Evolutionary conservation across 2,113 vertebrate species (phyloP).

Genomic region (Platycercus adscitus): DNA sequence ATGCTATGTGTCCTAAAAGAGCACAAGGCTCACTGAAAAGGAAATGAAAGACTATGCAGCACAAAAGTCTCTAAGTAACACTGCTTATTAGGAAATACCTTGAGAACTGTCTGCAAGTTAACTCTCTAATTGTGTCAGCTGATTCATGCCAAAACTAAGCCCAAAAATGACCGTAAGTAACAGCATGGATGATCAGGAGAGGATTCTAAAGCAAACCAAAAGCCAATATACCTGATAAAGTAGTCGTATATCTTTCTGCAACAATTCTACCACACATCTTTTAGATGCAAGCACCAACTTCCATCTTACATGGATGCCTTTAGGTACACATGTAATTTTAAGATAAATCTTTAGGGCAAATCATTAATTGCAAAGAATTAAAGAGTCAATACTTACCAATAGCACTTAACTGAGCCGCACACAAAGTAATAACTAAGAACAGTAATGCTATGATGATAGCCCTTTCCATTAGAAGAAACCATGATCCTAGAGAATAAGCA

Average conservation of each 20-base stretch:
- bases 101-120: not conserved
- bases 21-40: not conserved
- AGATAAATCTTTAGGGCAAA: not conserved
- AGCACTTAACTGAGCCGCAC: slow-evolving; percentile 63
- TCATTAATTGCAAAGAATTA: not conserved
- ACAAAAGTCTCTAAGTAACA: not conserved
- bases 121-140: accelerated
- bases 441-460: slow-evolving; percentile 61
- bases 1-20: not conserved
- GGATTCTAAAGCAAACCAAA: not conserved
- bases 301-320: not conserved
- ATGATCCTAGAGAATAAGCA: slow-evolving; percentile 60
- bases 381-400: slow-evolving; percentile 72
- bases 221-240: not conserved
- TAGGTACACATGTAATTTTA: not conserved
- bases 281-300: not conserved
- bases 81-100: not conserved
- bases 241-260: not conserved
- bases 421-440: slow-evolving; percentile 64
- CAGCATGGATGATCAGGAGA: not conserved
- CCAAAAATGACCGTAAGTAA: accelerated
- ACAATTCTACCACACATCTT: not conserved
- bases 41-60: not conserved
- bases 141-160: not conserved
- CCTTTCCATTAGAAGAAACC: slow-evolving; percentile 71